These are phyloP conservation scores for Esox niger DNA, from an alignment of 2,113 vertebrate genomes.

Conservation along the genomic window DNA sequence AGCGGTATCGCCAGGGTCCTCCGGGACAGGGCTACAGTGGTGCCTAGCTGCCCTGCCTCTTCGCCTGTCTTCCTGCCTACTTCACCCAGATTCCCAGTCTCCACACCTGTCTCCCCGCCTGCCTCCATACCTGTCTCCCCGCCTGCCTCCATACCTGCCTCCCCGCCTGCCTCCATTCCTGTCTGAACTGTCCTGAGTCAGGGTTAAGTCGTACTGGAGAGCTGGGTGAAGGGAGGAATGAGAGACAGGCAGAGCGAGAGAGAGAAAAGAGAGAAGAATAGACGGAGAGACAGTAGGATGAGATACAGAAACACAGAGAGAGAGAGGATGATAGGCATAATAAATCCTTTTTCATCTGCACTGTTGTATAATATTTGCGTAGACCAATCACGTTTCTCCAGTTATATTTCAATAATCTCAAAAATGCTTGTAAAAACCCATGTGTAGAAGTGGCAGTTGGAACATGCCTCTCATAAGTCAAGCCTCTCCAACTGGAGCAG, in stretches of 20 bases:
- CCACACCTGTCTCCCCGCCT: not conserved
- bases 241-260: constrained; percentile 18
- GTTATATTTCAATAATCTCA: too few relatives aligned
- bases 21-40: not conserved
- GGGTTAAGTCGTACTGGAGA: not conserved
- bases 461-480: too few relatives aligned
- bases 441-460: too few relatives aligned
- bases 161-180: not conserved
- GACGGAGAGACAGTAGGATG: not conserved
- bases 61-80: constrained; percentile 9
- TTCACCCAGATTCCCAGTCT: too few relatives aligned
- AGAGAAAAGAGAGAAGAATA: not conserved
- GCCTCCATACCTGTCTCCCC: constrained; percentile 4
- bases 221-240: not conserved
- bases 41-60: not conserved
- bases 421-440: too few relatives aligned
- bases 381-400: too few relatives aligned
- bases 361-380: too few relatives aligned
- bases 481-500: too few relatives aligned
- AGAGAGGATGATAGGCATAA: not conserved
- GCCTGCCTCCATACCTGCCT: constrained; percentile 16
- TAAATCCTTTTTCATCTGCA: too few relatives aligned
- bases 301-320: not conserved
- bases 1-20: not conserved
- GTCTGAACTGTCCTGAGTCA: not conserved